Evolutionary conservation across 2,113 vertebrate species (phyloP).

Genomic region (Calidris pygmaea): DNA sequence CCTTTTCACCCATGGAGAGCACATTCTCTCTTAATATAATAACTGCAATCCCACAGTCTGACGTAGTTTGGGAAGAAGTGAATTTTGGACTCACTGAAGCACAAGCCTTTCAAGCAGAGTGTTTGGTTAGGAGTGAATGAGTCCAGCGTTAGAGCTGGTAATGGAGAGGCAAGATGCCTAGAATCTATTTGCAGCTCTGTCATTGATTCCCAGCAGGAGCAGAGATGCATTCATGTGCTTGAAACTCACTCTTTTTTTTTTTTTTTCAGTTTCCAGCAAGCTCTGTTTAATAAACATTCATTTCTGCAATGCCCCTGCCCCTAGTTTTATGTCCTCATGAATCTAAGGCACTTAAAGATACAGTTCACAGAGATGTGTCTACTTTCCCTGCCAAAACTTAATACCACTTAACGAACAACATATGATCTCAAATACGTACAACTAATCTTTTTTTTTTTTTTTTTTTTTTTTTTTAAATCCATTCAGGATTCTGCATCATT

Average conservation of each 20-base stretch:
- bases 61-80: neutral
- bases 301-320: neutral
- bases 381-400: neutral
- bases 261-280: neutral
- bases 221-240: constrained; percentile 32
- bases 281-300: constrained; percentile 17
- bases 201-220: constrained; percentile 6
- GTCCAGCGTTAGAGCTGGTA: neutral
- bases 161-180: neutral
- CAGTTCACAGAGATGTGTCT: neutral
- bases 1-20: neutral
- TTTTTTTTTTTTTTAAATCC: neutral
- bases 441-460: neutral
- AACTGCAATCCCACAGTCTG: neutral
- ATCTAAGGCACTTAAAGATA: neutral
- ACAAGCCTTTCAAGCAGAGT: neutral
- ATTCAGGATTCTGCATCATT: neutral
- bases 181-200: constrained; percentile 23
- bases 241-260: constrained; percentile 1
- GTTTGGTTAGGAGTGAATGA: constrained; percentile 19
- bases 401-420: neutral
- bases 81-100: constrained; percentile 17
- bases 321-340: neutral
- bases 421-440: neutral
- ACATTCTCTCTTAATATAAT: constrained; percentile 30